Conservation (phyloP, 2,797 vertebrate genomes). For the Megaceryle alcyon region DNA sequence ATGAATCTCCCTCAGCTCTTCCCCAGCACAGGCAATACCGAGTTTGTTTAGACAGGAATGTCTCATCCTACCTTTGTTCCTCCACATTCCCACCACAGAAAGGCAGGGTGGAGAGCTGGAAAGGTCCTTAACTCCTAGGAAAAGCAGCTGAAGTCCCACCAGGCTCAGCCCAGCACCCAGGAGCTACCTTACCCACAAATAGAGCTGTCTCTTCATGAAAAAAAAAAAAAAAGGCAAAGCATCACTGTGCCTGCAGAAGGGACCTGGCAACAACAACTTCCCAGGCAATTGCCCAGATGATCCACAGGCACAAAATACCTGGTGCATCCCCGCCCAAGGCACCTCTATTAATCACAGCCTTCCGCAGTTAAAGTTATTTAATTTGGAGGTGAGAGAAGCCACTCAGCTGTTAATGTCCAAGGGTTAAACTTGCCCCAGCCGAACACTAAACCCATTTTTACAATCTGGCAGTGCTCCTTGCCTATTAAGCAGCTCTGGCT, state of each 20-base stretch:
- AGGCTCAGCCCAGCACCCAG: background rate
- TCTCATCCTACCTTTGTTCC: background rate
- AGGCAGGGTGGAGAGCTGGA: background rate
- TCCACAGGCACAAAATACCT: background rate
- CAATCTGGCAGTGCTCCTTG: constrained; percentile 74
- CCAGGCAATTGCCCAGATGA: background rate
- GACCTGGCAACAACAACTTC: background rate
- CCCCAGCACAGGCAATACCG: background rate
- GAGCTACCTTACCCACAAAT: background rate
- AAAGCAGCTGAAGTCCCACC: background rate
- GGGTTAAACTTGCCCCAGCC: constrained; percentile 58
- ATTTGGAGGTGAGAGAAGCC: constrained; percentile 52
- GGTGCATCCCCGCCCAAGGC: background rate
- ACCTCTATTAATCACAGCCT: constrained; percentile 22
- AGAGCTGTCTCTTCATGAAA: background rate
- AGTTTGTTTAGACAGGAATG: background rate
- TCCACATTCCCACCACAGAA: background rate
- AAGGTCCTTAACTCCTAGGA: background rate
- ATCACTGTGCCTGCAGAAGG: background rate
- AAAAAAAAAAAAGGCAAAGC: background rate
- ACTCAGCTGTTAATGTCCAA: constrained; percentile 55
- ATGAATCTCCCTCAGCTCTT: background rate
- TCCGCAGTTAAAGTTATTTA: constrained; percentile 59
- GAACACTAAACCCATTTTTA: constrained; percentile 68
- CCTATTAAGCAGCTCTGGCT: constrained; percentile 75